These are phyloP conservation scores for Marisa cornuarietis DNA, from an alignment of 1,140 invertebrate genomes.

Conservation along the genomic window DNA sequence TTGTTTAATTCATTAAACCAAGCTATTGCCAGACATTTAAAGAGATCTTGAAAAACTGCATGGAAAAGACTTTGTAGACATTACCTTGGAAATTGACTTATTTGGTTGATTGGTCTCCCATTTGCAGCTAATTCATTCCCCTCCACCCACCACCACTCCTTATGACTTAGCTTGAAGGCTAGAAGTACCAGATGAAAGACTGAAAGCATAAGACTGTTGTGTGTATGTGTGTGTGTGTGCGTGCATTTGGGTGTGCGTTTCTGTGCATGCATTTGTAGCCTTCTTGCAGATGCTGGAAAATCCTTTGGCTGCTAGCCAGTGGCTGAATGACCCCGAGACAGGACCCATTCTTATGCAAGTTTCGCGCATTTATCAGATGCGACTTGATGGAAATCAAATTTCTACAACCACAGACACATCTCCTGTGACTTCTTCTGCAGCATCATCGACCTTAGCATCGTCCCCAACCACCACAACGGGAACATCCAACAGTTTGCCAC, in stretches of 20 bases:
- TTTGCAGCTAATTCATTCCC: no score
- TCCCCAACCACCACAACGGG: not conserved
- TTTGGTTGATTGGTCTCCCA: no score
- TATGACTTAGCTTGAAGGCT: not conserved
- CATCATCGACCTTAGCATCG: not conserved
- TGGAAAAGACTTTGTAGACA: no score
- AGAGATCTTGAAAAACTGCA: no score
- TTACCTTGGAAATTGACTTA: no score
- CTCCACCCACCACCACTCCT: no score
- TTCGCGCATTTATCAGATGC: slow-evolving; percentile 72
- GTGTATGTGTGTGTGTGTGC: slow-evolving; percentile 8
- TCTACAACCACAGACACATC: not conserved
- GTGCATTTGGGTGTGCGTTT: no score
- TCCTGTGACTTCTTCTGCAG: not conserved
- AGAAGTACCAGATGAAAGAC: no score
- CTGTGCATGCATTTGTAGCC: slow-evolving; percentile 64
- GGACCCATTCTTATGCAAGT: slow-evolving; percentile 74
- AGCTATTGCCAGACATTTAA: no score
- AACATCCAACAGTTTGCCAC: not conserved
- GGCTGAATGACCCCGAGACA: slow-evolving; percentile 75
- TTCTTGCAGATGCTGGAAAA: slow-evolving; percentile 75
- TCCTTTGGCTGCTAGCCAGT: slow-evolving; percentile 70
- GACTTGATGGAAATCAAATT: slow-evolving; percentile 11
- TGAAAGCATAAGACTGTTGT: slow-evolving; percentile 10
- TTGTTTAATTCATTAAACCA: no score